Evolutionary conservation across 2,888 invertebrate genomes (phyloP).

Genomic region (Dendrolimus houi): DNA sequence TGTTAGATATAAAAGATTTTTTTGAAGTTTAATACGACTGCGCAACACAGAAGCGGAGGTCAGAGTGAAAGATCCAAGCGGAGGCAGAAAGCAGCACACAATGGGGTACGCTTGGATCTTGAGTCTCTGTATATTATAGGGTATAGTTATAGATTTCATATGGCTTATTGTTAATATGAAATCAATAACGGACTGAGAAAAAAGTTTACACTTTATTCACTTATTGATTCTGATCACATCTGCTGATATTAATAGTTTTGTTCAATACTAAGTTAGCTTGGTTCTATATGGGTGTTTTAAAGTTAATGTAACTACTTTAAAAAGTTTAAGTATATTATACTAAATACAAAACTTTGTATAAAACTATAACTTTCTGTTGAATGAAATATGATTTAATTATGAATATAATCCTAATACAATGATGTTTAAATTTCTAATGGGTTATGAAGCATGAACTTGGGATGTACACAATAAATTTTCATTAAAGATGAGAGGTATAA

Average conservation of each 20-base stretch:
- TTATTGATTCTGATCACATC: too few species aligned
- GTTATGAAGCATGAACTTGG: background rate
- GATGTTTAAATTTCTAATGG: too few species aligned
- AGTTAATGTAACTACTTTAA: too few species aligned
- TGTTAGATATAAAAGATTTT: conserved; percentile 34
- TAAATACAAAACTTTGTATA: too few species aligned
- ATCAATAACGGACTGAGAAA: conserved; percentile 41
- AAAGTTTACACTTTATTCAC: background rate
- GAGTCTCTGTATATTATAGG: conserved; percentile 39
- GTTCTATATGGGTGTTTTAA: too few species aligned
- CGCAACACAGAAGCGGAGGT: conserved; percentile 42
- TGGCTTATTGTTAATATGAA: conserved; percentile 47
- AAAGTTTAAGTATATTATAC: too few species aligned
- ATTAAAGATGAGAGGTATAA: conserved; percentile 49
- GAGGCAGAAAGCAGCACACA: conserved; percentile 48
- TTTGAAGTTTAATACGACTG: conserved; percentile 47
- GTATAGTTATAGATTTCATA: conserved; percentile 40
- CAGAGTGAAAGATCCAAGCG: conserved; percentile 53
- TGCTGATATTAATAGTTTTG: too few species aligned
- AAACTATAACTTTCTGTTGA: too few species aligned
- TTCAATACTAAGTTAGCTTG: too few species aligned
- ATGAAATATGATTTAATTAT: too few species aligned
- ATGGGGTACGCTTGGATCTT: conserved; percentile 51
- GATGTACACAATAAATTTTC: conserved; percentile 33
- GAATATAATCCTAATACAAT: too few species aligned